These are phyloP conservation scores for Lepidurus couesii DNA, from an alignment of 1,140 invertebrate genomes.

Conservation along the genomic window DNA sequence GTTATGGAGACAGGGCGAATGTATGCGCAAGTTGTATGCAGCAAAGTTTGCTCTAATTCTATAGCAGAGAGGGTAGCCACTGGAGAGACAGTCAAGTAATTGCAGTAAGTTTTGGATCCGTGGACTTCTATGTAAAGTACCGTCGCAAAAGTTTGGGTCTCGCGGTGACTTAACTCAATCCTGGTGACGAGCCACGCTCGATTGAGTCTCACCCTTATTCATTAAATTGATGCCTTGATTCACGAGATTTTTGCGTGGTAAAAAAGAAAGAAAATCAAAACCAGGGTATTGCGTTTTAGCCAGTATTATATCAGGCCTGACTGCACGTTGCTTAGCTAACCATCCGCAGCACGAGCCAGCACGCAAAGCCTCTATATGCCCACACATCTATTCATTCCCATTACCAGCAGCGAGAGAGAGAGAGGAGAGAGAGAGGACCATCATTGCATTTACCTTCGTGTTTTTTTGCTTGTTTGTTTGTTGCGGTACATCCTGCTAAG, in stretches of 20 bases:
- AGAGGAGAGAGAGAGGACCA: background rate
- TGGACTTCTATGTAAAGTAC: background rate
- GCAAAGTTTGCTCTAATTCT: too few relatives aligned
- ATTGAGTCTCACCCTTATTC: background rate
- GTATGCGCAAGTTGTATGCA: too few relatives aligned
- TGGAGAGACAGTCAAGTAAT: background rate
- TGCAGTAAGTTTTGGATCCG: background rate
- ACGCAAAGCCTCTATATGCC: background rate
- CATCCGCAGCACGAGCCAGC: background rate
- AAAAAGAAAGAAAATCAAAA: background rate
- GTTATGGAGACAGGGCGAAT: too few relatives aligned
- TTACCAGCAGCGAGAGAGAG: background rate
- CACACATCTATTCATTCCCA: background rate
- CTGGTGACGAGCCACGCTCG: background rate
- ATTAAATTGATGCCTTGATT: background rate
- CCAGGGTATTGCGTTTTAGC: background rate
- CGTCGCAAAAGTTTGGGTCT: background rate
- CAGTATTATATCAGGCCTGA: background rate
- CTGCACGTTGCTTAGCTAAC: slow-evolving; percentile 5
- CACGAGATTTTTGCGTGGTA: background rate
- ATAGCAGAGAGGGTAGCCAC: too few relatives aligned
- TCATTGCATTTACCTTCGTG: background rate
- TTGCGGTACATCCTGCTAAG: background rate
- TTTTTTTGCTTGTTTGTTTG: background rate
- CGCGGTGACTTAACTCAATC: background rate